These are phyloP conservation scores for Acyrthosiphon pisum DNA, from an alignment of 1,140 invertebrate species.

Conservation along the genomic window DNA sequence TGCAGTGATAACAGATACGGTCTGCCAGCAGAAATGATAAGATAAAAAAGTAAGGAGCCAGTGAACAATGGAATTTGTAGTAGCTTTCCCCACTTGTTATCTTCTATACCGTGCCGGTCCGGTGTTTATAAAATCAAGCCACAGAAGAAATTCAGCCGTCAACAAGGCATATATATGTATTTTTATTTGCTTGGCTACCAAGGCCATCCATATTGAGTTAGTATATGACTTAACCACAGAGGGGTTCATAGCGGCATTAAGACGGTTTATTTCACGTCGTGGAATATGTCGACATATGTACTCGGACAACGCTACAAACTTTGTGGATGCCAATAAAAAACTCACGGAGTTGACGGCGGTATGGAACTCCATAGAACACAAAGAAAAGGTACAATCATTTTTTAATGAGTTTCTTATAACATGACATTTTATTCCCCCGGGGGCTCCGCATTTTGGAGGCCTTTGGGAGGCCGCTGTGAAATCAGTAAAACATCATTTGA, in stretches of 20 bases:
- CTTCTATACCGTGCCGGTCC: background rate
- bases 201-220: background rate
- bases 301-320: background rate
- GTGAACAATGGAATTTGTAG: no score
- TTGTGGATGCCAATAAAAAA: background rate
- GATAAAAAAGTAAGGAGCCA: no score
- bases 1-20: no score
- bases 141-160: background rate
- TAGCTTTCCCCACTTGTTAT: no score
- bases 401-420: background rate
- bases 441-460: background rate
- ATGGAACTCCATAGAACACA: background rate
- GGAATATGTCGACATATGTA: no score
- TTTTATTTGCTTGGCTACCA: background rate
- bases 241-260: background rate
- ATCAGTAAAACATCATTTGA: background rate
- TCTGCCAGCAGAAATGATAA: no score
- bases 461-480: no score
- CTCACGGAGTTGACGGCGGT: background rate
- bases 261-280: background rate
- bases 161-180: background rate
- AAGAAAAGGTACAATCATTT: background rate
- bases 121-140: background rate
- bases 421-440: background rate
- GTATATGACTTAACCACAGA: background rate